A percentile compares a stretch with the other conserved stretches of the same genome.
Evolutionary conservation across 2,113 vertebrate species (phyloP).

Genomic region (Halcyon senegalensis): DNA sequence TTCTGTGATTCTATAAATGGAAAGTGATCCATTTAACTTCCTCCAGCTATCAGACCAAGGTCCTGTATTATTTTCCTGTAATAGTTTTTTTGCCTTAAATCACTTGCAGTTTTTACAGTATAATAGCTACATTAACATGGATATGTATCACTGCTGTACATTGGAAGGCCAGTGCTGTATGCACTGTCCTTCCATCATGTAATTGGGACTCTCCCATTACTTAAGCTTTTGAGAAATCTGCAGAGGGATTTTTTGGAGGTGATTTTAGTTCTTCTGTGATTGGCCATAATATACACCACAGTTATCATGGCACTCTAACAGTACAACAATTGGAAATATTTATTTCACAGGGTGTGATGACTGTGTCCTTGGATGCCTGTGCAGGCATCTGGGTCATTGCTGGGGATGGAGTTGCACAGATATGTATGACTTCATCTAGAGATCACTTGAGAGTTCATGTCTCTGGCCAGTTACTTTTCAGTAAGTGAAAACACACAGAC

Average conservation of each 20-base stretch:
- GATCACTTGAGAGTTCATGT: not conserved
- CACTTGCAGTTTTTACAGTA: not conserved
- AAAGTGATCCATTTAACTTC: not conserved
- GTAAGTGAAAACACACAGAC: not conserved
- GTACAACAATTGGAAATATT: not conserved
- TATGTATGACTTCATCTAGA: not conserved
- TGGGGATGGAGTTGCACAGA: not conserved
- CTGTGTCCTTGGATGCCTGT: not conserved
- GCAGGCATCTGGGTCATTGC: not conserved
- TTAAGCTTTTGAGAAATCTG: not conserved
- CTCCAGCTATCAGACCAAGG: not conserved
- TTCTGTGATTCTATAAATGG: not conserved
- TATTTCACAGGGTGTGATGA: not conserved
- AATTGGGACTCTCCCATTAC: not conserved
- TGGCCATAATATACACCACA: not conserved
- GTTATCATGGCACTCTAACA: not conserved
- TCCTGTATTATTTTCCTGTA: slow-evolving; percentile 17
- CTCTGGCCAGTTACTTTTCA: not conserved
- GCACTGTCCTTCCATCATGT: not conserved
- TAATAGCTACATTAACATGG: not conserved
- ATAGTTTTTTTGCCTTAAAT: not conserved
- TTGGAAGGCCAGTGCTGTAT: not conserved
- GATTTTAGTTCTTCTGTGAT: not conserved
- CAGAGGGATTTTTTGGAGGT: not conserved
- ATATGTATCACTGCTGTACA: not conserved